Evolutionary conservation across 2,888 invertebrate genomes (phyloP).

Genomic region (Parapristionchus giblindavisi): DNA sequence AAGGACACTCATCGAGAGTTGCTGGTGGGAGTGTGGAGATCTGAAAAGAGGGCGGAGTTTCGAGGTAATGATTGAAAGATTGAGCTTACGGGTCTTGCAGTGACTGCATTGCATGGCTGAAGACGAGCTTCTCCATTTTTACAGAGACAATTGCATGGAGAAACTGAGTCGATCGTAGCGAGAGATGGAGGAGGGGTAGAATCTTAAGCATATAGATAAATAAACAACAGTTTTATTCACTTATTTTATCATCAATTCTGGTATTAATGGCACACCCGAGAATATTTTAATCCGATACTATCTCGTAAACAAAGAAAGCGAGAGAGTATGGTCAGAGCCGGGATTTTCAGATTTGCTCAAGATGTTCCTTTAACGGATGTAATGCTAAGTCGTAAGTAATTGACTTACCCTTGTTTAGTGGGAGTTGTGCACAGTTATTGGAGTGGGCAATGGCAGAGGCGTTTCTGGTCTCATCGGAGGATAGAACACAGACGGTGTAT

Average conservation of each 20-base stretch:
- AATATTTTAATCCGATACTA: too few relatives aligned
- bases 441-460: constrained; percentile 48
- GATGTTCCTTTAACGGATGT: not conserved
- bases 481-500: constrained; percentile 61
- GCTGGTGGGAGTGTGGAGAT: constrained; percentile 63
- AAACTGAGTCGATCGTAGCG: constrained; percentile 38
- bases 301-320: too few relatives aligned
- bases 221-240: not conserved
- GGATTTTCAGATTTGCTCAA: not conserved
- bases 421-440: constrained; percentile 53
- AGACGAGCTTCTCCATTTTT: constrained; percentile 58
- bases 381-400: not conserved
- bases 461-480: constrained; percentile 45
- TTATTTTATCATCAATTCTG: too few relatives aligned
- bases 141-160: constrained; percentile 61
- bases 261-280: too few relatives aligned
- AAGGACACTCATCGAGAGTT: constrained; percentile 58
- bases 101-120: constrained; percentile 55
- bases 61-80: not conserved
- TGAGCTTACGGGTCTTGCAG: constrained; percentile 42
- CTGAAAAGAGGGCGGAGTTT: constrained; percentile 38
- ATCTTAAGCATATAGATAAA: constrained; percentile 45
- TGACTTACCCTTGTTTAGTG: constrained; percentile 46
- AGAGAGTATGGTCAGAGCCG: too few relatives aligned
- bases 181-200: constrained; percentile 50